These are phyloP conservation scores for Phataginus tricuspis DNA, from an alignment of 2,797 vertebrate genomes.

Conservation along the genomic window DNA sequence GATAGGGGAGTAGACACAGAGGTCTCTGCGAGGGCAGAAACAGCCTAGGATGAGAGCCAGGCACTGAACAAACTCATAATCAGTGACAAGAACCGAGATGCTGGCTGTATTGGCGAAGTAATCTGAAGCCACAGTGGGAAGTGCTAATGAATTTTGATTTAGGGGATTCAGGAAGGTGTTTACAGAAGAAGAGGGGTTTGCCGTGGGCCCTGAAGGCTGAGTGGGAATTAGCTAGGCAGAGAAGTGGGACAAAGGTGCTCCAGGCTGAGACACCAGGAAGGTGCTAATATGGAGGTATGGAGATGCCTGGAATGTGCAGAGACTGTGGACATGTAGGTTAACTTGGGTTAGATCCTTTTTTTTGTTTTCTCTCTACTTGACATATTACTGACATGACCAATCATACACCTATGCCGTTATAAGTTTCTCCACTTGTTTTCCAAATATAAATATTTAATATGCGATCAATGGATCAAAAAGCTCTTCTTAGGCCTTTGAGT, in stretches of 20 bases:
- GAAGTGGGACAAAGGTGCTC: neutral
- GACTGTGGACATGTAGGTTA: neutral
- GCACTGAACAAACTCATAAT: neutral
- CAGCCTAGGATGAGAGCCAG: neutral
- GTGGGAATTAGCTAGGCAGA: neutral
- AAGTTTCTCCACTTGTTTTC: slow-evolving; percentile 26
- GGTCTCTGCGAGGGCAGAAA: neutral
- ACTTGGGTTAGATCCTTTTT: neutral
- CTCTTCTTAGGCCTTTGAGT: neutral
- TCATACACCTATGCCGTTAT: neutral
- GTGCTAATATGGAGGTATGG: neutral
- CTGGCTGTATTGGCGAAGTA: neutral
- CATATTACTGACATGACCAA: neutral
- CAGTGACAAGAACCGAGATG: neutral
- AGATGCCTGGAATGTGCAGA: neutral
- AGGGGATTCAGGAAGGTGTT: neutral
- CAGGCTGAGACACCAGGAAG: neutral
- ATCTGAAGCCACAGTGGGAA: neutral
- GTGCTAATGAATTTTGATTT: neutral
- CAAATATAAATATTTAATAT: slow-evolving; percentile 27
- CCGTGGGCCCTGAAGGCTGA: neutral
- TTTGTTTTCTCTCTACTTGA: neutral
- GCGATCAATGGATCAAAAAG: neutral
- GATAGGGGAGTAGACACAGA: neutral
- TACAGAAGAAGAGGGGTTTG: neutral